Conservation (phyloP, 2,888 invertebrate species). For the Plagodis dolabraria region DNA sequence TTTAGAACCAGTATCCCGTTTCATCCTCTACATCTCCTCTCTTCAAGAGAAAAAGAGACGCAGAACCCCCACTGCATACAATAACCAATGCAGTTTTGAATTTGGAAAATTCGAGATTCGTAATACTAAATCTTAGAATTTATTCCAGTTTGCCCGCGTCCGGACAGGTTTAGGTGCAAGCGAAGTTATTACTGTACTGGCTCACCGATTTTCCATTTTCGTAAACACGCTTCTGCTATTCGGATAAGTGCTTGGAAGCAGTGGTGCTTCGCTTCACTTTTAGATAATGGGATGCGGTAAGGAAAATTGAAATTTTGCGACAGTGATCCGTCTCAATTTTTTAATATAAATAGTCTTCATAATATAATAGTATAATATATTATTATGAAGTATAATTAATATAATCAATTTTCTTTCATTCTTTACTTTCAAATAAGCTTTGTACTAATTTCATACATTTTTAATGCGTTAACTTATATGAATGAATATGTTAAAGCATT, state of each 20-base stretch:
- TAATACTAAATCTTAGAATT: slow-evolving; percentile 36
- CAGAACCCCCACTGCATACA: slow-evolving; percentile 36
- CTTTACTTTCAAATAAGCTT: too few relatives aligned
- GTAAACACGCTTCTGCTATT: slow-evolving; percentile 21
- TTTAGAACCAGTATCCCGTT: slow-evolving; percentile 47
- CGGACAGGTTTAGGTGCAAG: slow-evolving; percentile 25
- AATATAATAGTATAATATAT: too few relatives aligned
- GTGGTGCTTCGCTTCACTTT: not conserved
- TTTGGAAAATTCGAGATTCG: slow-evolving; percentile 21
- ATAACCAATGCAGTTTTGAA: slow-evolving; percentile 34
- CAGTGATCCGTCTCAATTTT: too few relatives aligned
- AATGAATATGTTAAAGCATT: too few relatives aligned
- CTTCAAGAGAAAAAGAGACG: too few relatives aligned
- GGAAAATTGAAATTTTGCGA: too few relatives aligned
- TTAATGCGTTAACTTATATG: too few relatives aligned
- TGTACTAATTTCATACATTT: too few relatives aligned
- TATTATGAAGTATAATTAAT: too few relatives aligned
- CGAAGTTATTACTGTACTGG: slow-evolving; percentile 21
- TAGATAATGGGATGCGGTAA: not conserved
- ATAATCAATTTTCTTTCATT: too few relatives aligned
- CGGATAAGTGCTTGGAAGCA: slow-evolving; percentile 18
- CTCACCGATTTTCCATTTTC: slow-evolving; percentile 25
- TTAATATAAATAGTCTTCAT: too few relatives aligned
- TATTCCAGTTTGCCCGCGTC: slow-evolving; percentile 25
- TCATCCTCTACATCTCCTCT: slow-evolving; percentile 31